A percentile compares a stretch with the other conserved stretches of the same genome.
Conservation (phyloP, 1,140 invertebrate genomes). For the Laodelphax striatellus region DNA sequence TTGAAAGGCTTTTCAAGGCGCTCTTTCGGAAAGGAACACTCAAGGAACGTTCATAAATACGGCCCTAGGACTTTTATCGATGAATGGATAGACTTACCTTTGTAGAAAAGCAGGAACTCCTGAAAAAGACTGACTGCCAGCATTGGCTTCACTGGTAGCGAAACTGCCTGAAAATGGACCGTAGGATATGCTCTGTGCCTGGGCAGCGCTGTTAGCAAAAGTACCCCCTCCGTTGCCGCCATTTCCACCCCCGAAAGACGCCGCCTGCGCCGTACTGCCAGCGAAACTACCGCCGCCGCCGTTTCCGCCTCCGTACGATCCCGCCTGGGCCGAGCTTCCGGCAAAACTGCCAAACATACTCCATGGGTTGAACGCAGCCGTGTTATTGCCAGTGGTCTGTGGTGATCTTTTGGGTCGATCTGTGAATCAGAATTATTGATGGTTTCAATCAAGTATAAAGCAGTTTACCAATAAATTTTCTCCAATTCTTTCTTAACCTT, state of each 20-base stretch:
- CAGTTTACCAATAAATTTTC: too few species aligned
- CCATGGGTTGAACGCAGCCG: too few species aligned
- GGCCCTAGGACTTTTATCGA: too few species aligned
- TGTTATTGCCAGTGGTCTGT: too few species aligned
- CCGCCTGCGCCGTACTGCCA: not conserved
- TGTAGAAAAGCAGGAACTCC: not conserved
- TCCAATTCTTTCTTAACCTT: too few species aligned
- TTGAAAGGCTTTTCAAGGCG: too few species aligned
- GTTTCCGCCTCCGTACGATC: not conserved
- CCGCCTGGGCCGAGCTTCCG: not conserved
- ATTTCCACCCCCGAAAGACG: not conserved
- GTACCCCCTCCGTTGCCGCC: not conserved
- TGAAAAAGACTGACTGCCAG: not conserved
- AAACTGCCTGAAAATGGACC: not conserved
- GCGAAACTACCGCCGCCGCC: not conserved
- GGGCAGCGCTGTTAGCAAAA: not conserved
- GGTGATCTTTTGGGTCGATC: too few species aligned
- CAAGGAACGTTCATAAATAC: too few species aligned
- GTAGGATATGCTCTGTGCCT: not conserved
- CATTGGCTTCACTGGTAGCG: not conserved
- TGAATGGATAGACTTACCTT: not conserved
- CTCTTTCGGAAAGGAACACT: too few species aligned
- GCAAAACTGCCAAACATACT: not conserved
- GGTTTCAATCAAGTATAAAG: too few species aligned
- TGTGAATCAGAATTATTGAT: too few species aligned